Base-by-base conservation (phyloP, 2,797 vertebrate species). In the Danio kyathit region DNA sequence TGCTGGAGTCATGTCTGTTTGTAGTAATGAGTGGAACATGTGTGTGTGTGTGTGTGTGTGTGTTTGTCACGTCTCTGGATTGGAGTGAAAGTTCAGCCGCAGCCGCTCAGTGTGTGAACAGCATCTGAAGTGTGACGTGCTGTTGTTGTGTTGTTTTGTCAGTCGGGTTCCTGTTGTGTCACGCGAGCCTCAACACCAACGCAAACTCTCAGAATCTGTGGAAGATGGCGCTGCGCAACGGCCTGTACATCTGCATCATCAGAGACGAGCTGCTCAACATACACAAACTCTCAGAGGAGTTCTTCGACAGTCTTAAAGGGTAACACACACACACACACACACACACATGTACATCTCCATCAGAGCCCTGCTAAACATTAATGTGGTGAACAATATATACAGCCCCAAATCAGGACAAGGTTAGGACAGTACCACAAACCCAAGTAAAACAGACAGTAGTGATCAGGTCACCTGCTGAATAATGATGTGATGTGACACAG, bases 141-240 rank as follows among this genome's bases (percentile, higher is more conserved):
- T 29, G 56, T 40, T 66, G 44, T 9, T 67, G 7, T 67, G 12
- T 46, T 38, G 9, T 51, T 46, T 51, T 0, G 5, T 49, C 82
- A 99, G 97, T 98, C 43, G 96, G 97, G 11, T 98, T 97, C 94
- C 90, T 99, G 89, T 89, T 97, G 91, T 98, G 96, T 83, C 96
- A 96, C 51, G 94, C 87, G 81, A 96, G 95, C 21, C 92, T 98
- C 83, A 94, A 93, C 67, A 65, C 88, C 0, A 93, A 94, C 61
- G 88, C 87, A 44, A 86, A 89, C 5, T 97, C 95, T 61, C 95
- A 92, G 90, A 94, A 95, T 40, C 90, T 99, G 86, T 99, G 97
- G 97, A 95, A 97, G 86, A 89, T 91, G 90, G 96, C 92, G 11
- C 93, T 99, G 71, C 94, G 95, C 75, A 95, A 95, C 0, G 93